phyloP scores from a whole-genome alignment of 2,888 invertebrate genomes.

The Thecophora atra region DNA sequence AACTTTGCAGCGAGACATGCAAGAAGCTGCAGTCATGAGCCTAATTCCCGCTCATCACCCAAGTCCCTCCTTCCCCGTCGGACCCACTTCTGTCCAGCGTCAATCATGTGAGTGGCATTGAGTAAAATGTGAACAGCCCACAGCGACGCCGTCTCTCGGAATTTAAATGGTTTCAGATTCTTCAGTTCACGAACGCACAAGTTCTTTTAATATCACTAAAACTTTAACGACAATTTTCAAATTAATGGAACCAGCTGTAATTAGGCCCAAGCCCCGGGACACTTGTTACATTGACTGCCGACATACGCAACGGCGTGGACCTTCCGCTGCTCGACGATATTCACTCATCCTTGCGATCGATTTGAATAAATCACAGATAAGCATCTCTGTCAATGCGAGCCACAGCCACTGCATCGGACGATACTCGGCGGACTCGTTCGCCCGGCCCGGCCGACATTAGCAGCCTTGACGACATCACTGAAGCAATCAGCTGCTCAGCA shows the following conservation, averaged over 20 bases:
- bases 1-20: neutral
- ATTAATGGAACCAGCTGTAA: neutral
- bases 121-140: too few relatives aligned
- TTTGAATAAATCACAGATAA: constrained; percentile 38
- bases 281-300: neutral
- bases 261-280: neutral
- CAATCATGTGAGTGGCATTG: too few relatives aligned
- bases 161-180: too few relatives aligned
- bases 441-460: neutral
- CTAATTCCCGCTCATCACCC: too few relatives aligned
- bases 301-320: too few relatives aligned
- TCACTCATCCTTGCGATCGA: constrained; percentile 24
- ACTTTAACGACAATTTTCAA: neutral
- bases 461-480: neutral
- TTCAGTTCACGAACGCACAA: too few relatives aligned
- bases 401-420: constrained; percentile 17
- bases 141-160: too few relatives aligned
- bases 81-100: too few relatives aligned
- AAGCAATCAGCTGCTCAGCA: constrained; percentile 23
- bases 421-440: constrained; percentile 9
- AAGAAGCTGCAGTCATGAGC: too few relatives aligned
- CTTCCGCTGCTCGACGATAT: neutral
- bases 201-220: neutral
- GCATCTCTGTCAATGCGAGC: constrained; percentile 32
- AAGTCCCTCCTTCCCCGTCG: too few relatives aligned